These are phyloP conservation scores for Prunella fulvescens DNA, from an alignment of 2,113 vertebrate genomes.

Conservation along the genomic window DNA sequence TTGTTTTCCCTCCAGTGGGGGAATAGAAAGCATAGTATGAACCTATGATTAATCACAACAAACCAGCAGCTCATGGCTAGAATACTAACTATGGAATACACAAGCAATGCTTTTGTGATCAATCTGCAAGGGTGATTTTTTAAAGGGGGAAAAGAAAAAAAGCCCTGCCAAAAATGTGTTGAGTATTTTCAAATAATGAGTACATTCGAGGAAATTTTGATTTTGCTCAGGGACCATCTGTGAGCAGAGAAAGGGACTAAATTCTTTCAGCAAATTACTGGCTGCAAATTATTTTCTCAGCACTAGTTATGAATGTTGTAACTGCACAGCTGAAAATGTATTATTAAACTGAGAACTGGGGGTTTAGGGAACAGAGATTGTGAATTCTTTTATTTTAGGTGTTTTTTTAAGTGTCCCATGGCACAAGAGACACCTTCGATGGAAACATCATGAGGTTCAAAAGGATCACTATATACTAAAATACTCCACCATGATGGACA, in stretches of 20 bases:
- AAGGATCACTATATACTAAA: not conserved
- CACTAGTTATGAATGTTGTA: constrained; percentile 49
- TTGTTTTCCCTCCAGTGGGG: not conserved
- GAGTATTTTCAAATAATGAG: constrained; percentile 65
- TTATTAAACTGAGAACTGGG: constrained; percentile 57
- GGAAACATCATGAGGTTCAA: not conserved
- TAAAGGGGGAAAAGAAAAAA: not conserved
- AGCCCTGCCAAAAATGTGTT: constrained; percentile 54
- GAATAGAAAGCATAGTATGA: constrained; percentile 1
- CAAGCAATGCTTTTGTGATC: constrained; percentile 43
- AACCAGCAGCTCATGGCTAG: constrained; percentile 3
- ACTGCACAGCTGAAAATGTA: constrained; percentile 47
- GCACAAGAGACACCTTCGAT: not conserved
- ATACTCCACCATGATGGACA: not conserved
- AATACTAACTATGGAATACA: constrained; percentile 32
- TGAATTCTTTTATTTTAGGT: not conserved
- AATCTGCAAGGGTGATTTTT: constrained; percentile 19
- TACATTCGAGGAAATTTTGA: constrained; percentile 62
- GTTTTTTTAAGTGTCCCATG: not conserved
- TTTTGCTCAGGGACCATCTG: constrained; percentile 69
- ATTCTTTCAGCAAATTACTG: constrained; percentile 64
- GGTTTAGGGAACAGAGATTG: constrained; percentile 8
- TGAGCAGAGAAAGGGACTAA: constrained; percentile 51
- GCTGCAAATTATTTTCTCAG: constrained; percentile 61
- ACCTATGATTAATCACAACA: constrained; percentile 48